A percentile compares a stretch with the other conserved stretches of the same genome.
Conservation (phyloP, 1,140 invertebrate genomes). For the Drosophila kanapiae region DNA sequence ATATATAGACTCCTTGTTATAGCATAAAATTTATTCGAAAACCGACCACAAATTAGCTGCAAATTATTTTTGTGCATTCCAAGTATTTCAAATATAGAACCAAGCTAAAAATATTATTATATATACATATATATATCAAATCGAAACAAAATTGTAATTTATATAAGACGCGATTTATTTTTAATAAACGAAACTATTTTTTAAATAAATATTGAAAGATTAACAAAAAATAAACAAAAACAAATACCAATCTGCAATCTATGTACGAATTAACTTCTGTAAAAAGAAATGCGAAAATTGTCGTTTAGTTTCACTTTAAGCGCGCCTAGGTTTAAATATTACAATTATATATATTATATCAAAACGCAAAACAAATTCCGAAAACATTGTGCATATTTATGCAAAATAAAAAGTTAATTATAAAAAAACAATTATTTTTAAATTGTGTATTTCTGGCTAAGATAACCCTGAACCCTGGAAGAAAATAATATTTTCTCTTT, state of each 20-base stretch:
- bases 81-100: conserved; percentile 74
- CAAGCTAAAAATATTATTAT: conserved; percentile 23
- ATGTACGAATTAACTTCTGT: conserved; percentile 57
- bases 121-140: conserved; percentile 28
- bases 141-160: conserved; percentile 38
- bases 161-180: conserved; percentile 56
- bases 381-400: conserved; percentile 74
- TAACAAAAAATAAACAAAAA: conserved; percentile 12
- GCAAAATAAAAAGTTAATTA: conserved; percentile 78
- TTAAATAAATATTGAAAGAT: conserved; percentile 33
- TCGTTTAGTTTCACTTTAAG: conserved; percentile 70
- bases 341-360: conserved; percentile 57
- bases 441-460: no score
- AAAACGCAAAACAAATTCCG: conserved; percentile 51
- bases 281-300: conserved; percentile 52
- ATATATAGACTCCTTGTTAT: conserved; percentile 56
- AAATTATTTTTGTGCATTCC: conserved; percentile 80
- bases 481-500: no score
- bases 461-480: no score
- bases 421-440: conserved; percentile 12
- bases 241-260: conserved; percentile 32
- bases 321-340: conserved; percentile 57
- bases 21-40: conserved; percentile 59
- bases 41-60: conserved; percentile 37
- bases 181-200: conserved; percentile 44